These are phyloP conservation scores for Nothobranchius furzeri DNA, from an alignment of 2,113 vertebrate species.

Conservation along the genomic window DNA sequence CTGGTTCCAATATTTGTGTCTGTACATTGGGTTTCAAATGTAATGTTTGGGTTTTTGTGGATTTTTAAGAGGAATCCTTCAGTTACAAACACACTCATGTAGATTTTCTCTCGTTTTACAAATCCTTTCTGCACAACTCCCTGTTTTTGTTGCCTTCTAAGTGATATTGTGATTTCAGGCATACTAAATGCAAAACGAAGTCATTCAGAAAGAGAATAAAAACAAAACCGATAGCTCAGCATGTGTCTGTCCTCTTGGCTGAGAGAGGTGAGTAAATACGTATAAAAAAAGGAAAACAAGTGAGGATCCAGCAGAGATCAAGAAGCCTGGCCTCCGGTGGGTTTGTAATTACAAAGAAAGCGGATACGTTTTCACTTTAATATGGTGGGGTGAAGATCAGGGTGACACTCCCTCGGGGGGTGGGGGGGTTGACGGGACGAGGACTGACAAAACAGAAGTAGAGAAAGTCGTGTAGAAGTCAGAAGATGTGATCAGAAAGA, in stretches of 20 bases:
- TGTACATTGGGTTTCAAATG: constrained; percentile 19
- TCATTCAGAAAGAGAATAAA: constrained; percentile 52
- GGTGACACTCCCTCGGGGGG: constrained; percentile 52
- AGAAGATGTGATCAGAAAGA: constrained; percentile 38
- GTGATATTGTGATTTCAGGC: constrained; percentile 57
- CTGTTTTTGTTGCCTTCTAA: constrained; percentile 51
- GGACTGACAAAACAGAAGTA: constrained; percentile 38
- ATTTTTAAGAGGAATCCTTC: constrained; percentile 21
- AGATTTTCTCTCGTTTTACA: constrained; percentile 6
- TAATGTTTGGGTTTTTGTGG: constrained; percentile 7
- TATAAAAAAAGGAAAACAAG: constrained; percentile 54
- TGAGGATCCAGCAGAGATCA: constrained; percentile 70
- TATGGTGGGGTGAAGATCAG: constrained; percentile 62
- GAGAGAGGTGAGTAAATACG: constrained; percentile 65
- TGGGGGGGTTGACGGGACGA: too few species aligned
- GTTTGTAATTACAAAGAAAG: constrained; percentile 75
- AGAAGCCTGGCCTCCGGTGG: constrained; percentile 71
- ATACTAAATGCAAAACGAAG: constrained; percentile 54
- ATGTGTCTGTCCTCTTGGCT: constrained; percentile 61
- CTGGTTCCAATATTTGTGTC: constrained; percentile 21
- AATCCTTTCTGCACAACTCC: not conserved
- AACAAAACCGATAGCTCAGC: constrained; percentile 68
- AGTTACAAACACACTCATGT: constrained; percentile 9
- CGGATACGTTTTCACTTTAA: constrained; percentile 73
- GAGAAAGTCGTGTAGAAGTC: constrained; percentile 61